phyloP scores from a whole-genome alignment of 2,113 vertebrate genomes.

The Illadopsis cleaveri region DNA sequence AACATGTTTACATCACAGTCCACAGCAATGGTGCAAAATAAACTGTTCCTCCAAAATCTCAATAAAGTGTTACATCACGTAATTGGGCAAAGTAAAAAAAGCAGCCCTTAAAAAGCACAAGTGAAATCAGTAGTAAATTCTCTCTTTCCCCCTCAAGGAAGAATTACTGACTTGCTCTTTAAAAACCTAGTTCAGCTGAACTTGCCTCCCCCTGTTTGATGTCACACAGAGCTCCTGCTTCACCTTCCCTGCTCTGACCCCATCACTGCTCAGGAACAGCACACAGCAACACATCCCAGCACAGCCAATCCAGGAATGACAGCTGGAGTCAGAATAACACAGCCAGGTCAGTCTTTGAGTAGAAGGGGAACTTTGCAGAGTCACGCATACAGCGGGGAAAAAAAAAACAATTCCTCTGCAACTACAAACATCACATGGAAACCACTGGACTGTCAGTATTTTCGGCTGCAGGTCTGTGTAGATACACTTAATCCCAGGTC shows the following conservation, averaged over 20 bases:
- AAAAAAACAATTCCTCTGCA: not conserved
- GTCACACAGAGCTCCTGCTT: fast-evolving
- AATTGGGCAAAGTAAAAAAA: not conserved
- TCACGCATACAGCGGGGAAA: not conserved
- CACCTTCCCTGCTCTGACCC: not conserved
- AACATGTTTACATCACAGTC: not conserved
- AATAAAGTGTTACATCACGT: not conserved
- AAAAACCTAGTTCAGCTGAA: not conserved
- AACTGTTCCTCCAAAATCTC: not conserved
- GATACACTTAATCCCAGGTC: too few species aligned
- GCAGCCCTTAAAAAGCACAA: not conserved
- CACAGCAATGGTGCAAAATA: not conserved
- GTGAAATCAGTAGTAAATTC: not conserved
- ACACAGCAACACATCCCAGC: not conserved
- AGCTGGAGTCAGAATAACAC: not conserved
- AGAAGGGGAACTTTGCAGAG: not conserved
- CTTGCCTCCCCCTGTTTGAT: not conserved
- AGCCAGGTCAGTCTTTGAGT: not conserved
- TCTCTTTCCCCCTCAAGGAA: not conserved
- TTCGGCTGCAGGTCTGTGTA: not conserved
- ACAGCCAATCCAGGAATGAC: not conserved
- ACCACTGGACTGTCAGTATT: not conserved
- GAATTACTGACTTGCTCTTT: not conserved
- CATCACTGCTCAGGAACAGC: not conserved
- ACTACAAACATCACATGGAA: not conserved